Percentiles rank a stretch among this genome's conserved stretches.
Evolutionary conservation across 1,140 invertebrate genomes (phyloP).

Genomic region (Camponotus vicinus): DNA sequence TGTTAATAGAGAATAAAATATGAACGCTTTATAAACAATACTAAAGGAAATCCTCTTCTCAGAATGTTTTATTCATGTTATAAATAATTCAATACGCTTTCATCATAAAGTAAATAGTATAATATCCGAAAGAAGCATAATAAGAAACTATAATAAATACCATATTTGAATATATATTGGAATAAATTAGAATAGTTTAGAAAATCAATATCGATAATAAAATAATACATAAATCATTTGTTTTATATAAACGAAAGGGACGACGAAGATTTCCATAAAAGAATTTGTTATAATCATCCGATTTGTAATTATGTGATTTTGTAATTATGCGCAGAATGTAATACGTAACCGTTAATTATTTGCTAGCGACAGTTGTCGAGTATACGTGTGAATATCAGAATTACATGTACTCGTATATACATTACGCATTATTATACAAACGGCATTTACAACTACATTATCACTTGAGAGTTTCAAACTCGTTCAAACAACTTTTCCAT

Average conservation of each 20-base stretch:
- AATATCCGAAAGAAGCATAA: not conserved
- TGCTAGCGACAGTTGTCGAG: constrained; percentile 30
- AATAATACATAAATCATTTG: not conserved
- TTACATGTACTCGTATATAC: not conserved
- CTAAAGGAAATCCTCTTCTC: not conserved
- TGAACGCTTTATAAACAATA: not conserved
- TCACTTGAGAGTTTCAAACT: constrained; percentile 31
- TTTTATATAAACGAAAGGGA: not conserved
- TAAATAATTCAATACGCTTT: not conserved
- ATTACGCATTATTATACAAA: constrained; percentile 1
- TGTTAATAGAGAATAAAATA: not conserved
- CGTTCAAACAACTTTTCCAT: constrained; percentile 43
- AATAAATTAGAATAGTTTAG: not conserved
- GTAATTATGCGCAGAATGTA: not conserved
- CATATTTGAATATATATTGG: not conserved
- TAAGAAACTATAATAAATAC: not conserved
- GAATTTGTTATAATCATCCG: not conserved
- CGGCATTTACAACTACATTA: not conserved
- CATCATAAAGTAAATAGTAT: not conserved
- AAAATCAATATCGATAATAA: not conserved
- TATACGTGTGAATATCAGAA: constrained; percentile 21
- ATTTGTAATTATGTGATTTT: constrained; percentile 3
- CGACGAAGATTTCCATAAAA: not conserved
- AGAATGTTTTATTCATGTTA: not conserved
- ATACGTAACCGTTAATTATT: constrained; percentile 36